Evolutionary conservation across 1,140 invertebrate species (phyloP), one percentile per base, ranked within the genome.

Genomic region (Neodiprion lecontei): DNA sequence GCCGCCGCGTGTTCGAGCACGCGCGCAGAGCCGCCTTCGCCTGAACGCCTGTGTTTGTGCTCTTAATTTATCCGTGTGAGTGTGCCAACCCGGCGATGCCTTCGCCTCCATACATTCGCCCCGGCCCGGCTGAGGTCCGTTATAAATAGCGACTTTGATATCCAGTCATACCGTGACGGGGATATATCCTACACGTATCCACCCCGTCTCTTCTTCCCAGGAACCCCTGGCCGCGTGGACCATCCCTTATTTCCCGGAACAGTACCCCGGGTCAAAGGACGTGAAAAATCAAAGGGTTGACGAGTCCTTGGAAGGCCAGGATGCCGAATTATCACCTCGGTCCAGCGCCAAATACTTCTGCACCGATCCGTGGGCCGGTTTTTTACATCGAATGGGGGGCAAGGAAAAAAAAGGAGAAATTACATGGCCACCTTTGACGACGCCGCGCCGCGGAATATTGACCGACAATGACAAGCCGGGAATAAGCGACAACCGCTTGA

Each of bases 101-200:
- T 61, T 69, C 72, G 14, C 67, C 28, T 72, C 8, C 75, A 78
- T 79, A 78, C 74, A 76, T 71, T 70, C 69, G 69, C 40, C 66
- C 72, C 23, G 75, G 67, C 77, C 71, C 48, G 53, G 69, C 71
- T 68, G 75, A 77, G 73, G 78, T 78, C 84, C 82, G 84, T 86
- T 86, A 86, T 86, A 86, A 87, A 87, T 85, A 86, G 82, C 79
- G 84, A 85, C 85, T 86, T 86, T 87, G 85, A 87, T 86, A 86
- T 84, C 81, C 83, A 83, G 80, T 85, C 80, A 78, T 76, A 78
- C 80, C 81, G 80, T 81, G 66, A 75, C 74, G 73, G 17, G 21
- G 67, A 47, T 69, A 69, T 61, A 61, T 61, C 53, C 53, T 3
- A 17, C 53, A 61, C 53, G 53, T 61, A 17, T 5, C 53, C 53